Evolutionary conservation across 92 coral and sea anemone genomes (phyloP), one percentile per base, ranked within the genome.

Genomic region (Palythoa grandis): DNA sequence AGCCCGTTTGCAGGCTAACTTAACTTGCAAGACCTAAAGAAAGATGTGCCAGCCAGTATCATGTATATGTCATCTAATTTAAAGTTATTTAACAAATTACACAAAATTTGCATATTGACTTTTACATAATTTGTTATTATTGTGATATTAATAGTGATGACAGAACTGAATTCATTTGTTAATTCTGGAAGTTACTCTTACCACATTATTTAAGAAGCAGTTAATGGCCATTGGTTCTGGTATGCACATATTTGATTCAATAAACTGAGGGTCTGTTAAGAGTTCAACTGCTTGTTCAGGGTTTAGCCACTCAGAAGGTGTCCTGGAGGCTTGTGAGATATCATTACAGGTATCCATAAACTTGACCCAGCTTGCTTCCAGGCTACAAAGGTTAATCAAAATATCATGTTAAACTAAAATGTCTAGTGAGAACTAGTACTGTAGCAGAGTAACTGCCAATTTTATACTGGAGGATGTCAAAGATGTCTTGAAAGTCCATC

Each of bases 121-220:
- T 29, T 29, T 29, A 29, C 35, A 29, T 29, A 29, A 4, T 1
- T 43, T 43, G 9, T 43, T 43, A 43, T 5, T 8, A 43, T 43
- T 43, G 0, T 43, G 7, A 43, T 43, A 43, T 43, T 43, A 43
- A 43, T 43, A 43, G 0, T 43, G 6, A 1, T 43, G 1, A 8
- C 9, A 43, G 50, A 43, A 43, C 50, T 43, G 9, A 5, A 43
- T 43, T 43, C 9, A 43, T 43, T 43, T 43, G 9, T 5, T 63
- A 7, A 17, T n/a, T 17, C 69, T 19, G 8, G 24, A 20, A 58
- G n/a, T 63, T 63, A 9, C n/a, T 74, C 98, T 82, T 78, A 94
- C 98, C 94, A 94, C 98, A 76, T 94, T 94, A 78, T 94, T 94
- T 19, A 94, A 84, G 90, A 94, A 94, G 85, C 98, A 94, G 86